A percentile compares a stretch with the other conserved stretches of the same genome.
These are phyloP conservation scores for Ameiurus melas DNA, from an alignment of 2,113 vertebrate species.

Conservation along the genomic window DNA sequence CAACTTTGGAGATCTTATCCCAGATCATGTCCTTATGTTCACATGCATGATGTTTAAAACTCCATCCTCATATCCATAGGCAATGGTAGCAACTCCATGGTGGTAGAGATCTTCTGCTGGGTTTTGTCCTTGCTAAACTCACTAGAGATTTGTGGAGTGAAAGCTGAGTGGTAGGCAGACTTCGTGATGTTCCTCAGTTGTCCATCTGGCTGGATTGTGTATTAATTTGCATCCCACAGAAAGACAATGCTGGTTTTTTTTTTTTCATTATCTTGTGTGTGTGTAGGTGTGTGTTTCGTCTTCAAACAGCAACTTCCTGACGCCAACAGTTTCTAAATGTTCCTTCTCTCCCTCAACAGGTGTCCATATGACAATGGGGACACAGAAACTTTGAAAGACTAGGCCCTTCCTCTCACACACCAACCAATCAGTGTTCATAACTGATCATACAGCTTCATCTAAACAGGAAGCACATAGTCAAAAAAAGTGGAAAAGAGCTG, in stretches of 20 bases:
- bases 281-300: background rate
- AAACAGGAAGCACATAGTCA: conserved; percentile 20
- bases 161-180: background rate
- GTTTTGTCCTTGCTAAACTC: background rate
- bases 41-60: background rate
- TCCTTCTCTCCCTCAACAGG: background rate
- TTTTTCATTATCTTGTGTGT: background rate
- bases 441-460: background rate
- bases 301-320: background rate
- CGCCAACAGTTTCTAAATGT: background rate
- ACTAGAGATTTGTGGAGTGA: background rate
- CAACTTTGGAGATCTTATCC: background rate
- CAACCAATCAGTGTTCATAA: background rate
- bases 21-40: background rate
- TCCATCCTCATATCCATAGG: background rate
- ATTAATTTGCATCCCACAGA: background rate
- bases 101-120: background rate
- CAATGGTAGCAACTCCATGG: background rate
- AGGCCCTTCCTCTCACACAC: background rate
- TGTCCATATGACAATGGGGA: conserved; percentile 20
- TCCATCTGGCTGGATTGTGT: background rate
- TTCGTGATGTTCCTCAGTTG: background rate
- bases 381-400: background rate
- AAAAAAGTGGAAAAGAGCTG: background rate
- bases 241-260: background rate